phyloP scores from a whole-genome alignment of 1,140 invertebrate species.

The Sesamia nonagrioides region DNA sequence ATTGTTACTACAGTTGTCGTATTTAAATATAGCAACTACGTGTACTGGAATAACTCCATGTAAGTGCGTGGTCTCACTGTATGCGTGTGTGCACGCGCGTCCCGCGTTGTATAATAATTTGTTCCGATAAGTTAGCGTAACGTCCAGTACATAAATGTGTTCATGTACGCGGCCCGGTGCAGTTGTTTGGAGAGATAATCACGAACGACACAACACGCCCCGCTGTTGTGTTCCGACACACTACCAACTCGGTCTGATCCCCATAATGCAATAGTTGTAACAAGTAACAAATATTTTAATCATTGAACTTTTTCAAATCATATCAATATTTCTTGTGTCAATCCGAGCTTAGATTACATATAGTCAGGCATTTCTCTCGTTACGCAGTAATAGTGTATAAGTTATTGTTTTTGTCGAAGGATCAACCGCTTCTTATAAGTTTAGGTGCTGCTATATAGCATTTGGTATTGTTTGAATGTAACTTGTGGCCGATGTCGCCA shows the following conservation, averaged over 20 bases:
- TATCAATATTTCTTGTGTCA: constrained; percentile 39
- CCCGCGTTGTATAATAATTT: constrained; percentile 46
- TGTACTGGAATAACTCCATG: neutral
- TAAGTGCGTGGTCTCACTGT: constrained; percentile 18
- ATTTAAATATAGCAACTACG: constrained; percentile 5
- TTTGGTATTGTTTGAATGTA: constrained; percentile 67
- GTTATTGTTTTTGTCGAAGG: constrained; percentile 52
- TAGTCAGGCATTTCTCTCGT: constrained; percentile 50
- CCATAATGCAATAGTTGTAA: constrained; percentile 39
- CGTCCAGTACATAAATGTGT: constrained; percentile 41
- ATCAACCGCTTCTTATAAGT: constrained; percentile 59
- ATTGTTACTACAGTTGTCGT: constrained; percentile 27
- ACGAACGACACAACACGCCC: neutral
- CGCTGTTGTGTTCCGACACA: constrained; percentile 1
- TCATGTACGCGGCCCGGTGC: constrained; percentile 13
- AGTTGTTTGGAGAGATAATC: constrained; percentile 6
- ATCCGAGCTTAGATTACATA: constrained; percentile 46
- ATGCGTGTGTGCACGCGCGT: neutral
- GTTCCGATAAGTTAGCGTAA: constrained; percentile 47
- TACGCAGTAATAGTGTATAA: constrained; percentile 56
- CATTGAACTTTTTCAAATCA: constrained; percentile 31
- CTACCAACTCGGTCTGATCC: constrained; percentile 12
- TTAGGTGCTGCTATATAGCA: constrained; percentile 70
- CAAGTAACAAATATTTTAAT: constrained; percentile 29
- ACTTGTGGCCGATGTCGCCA: constrained; percentile 81